A percentile compares a stretch with the other conserved stretches of the same genome.
phyloP scores from a whole-genome alignment of 2,113 vertebrate species.

The Oenanthe melanoleuca region DNA sequence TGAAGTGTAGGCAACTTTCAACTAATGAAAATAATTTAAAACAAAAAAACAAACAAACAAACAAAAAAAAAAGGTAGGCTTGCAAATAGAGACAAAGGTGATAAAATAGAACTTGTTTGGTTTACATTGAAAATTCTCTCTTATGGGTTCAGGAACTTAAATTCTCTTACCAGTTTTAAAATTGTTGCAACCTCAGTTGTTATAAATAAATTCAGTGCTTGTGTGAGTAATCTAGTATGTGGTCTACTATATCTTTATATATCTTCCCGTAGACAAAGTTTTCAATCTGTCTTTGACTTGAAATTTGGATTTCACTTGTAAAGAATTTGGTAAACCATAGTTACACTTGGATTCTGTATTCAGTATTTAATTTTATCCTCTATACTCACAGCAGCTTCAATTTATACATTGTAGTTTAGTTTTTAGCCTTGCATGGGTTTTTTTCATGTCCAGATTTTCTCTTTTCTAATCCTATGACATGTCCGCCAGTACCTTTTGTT shows the following conservation, averaged over 20 bases:
- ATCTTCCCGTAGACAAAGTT: background rate
- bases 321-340: background rate
- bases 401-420: background rate
- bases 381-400: background rate
- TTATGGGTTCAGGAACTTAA: background rate
- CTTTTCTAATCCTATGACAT: background rate
- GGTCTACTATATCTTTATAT: background rate
- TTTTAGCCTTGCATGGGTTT: background rate
- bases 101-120: background rate
- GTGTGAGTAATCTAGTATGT: background rate
- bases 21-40: background rate
- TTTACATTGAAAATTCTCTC: background rate
- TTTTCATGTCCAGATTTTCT: background rate
- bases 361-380: background rate
- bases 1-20: background rate
- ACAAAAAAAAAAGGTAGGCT: background rate
- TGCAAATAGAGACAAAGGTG: rapidly evolving
- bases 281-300: background rate
- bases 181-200: background rate
- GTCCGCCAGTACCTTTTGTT: background rate
- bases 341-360: background rate
- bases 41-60: background rate
- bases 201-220: background rate
- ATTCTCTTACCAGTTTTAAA: background rate
- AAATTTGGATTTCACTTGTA: background rate